Evolutionary conservation across 2,797 vertebrate species (phyloP), one percentile per base, ranked within the genome.

Genomic region (Artibeus lituratus): DNA sequence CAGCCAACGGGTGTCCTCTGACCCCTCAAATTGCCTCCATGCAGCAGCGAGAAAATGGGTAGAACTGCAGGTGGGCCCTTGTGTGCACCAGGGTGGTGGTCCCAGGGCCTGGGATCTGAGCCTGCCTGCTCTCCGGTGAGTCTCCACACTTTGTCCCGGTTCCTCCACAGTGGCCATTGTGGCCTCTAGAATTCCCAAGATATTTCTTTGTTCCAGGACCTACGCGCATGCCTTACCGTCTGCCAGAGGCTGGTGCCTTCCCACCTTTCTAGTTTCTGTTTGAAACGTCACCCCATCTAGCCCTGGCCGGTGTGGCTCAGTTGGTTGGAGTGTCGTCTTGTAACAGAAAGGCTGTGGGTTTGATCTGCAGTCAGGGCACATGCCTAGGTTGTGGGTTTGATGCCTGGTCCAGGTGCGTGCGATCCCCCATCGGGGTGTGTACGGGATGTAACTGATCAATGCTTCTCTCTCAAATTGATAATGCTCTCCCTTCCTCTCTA

Each of bases 91-190:
- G 29, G 74, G 37, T 53, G 2, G 9, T 5, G 29, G 44, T 26
- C 73, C 29, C 73, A 32, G 42, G 3, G 24, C n/a, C n/a, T 5
- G 6, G 18, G 12, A 0, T 29, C 22, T 16, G 49, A 26, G 18
- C 47, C 18, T 47, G 29, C 57, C 35, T 24, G 16, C 29, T 6
- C 1, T 22, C 29, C 9, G 5, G 1, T 59, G 15, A 14, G 3
- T 15, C n/a, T 5, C 26, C 11, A 10, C 35, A 16, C 85, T 22
- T 22, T 16, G 1, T 29, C 39, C 32, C 3, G 4, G 69, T 18
- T 11, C 9, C 29, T 67, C 29, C 15, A 0, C n/a, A 3, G 21
- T 21, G 5, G 18, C 42, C 6, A 3, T 9, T 22, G 35, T 32
- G 32, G 65, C 32, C 35, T 67, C 18, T 32, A 7, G 4, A 67